Base-by-base conservation (phyloP, 2,888 invertebrate species). In the Sinotaia quadrata region DNA sequence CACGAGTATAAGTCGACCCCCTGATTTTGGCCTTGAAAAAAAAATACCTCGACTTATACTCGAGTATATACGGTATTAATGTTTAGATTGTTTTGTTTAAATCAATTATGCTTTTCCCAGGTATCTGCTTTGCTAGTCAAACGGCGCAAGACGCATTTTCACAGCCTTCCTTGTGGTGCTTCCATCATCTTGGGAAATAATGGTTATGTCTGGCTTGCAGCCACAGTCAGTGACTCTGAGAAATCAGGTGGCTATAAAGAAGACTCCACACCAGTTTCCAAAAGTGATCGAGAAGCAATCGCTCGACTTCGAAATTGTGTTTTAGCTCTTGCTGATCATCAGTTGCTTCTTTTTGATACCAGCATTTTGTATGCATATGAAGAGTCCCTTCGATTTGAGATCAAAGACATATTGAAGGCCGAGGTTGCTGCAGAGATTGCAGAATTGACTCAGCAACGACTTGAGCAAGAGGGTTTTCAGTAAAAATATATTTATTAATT, bases 141-240 rank as follows among this genome's bases (percentile, higher is more conserved):
- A 86, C 91, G 97, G 24, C 92, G 96, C 68, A 99, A 99, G 88
- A 96, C 95, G 58, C 97, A 98, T 88, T 98, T 98, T 85, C 97
- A 98, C 87, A 94, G 94, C 88, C 89, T 99, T 66, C 93, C 95
- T 0, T 94, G 95, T 86, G 98, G 98, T 0, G 94, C 95, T 0
- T 95, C 94, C 71, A 90, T 98, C 29, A 97, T 99, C 71, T 91
- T 99, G 31, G 98, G 98, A 8, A 97, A 96, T 86, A 98, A 98
- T 88, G 99, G 99, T 0, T 96, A 93, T 82, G 93, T 99, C 74
- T 99, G 97, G 97, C 93, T 98, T 68, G 93, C 93, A 69, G 94
- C 95, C 0, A 88, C 88, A 21, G 89, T 90, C 7, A 90, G 91
- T 54, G 91, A 92, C 62, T 78, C 83, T 0, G 85, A 84, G 47